Evolutionary conservation across 1,140 invertebrate species (phyloP), one percentile per base, ranked within the genome.

Genomic region (Marisa cornuarietis): DNA sequence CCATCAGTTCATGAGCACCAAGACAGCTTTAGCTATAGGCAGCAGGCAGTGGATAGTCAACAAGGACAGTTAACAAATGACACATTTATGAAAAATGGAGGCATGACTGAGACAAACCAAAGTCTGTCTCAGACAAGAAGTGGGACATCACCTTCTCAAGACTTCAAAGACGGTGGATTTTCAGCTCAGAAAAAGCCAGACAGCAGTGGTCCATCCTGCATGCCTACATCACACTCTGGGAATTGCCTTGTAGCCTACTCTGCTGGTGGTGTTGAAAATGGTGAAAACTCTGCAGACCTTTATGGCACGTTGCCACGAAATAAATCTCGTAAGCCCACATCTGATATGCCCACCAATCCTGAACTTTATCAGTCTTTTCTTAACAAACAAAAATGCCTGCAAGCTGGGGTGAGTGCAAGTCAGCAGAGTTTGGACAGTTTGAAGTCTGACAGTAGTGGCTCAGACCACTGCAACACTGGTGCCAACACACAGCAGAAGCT

Each of bases 241-340:
- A 72, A 61, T 18, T 76, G 24, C 72, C 74, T 77, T 18, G 81
- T 76, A 58, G 76, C 74, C 31, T 68, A 78, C 79, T 63, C 73
- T 61, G 72, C 73, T 20, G 42, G 63, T 1, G 74, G 20, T 71
- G 74, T 22, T 54, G 63, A 63, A 72, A 24, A 54, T 22, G 69
- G 26, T 14, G 74, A 63, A 20, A 79, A 58, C 26, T 76, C 71
- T 76, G 73, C 83, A 18, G 85, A 87, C 69, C 76, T 83, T 61
- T 87, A 86, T 80, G 84, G 83, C 42, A 83, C 86, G 10, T 65
- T 86, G 62, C 83, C 86, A 6, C 71, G 85, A 54, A 83, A 84
- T 61, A 77, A 77, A 63, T 54, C 76, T 20, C 75, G 78, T 62
- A 78, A 80, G n/a, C 74, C 79, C 31, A 79, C 65, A 26, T 79